These are phyloP conservation scores for Ivindomyrus marchei DNA, from an alignment of 2,113 vertebrate genomes.

Conservation along the genomic window DNA sequence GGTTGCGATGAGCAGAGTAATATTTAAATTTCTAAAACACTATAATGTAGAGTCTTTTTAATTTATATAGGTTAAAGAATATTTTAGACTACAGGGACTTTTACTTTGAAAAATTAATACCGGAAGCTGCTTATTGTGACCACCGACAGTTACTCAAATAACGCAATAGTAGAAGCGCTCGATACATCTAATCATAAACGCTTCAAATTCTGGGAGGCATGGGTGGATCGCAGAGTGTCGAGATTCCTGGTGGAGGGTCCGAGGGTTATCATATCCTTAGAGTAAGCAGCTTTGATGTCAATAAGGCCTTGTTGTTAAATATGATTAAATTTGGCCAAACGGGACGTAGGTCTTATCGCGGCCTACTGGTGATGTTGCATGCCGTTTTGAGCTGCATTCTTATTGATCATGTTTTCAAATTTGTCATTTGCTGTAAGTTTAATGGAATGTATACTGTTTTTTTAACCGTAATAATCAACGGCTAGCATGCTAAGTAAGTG, in stretches of 20 bases:
- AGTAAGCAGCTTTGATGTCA: conserved; percentile 51
- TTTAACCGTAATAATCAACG: neutral
- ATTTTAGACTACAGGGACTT: neutral
- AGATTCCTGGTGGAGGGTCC: conserved; percentile 88
- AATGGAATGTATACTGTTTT: neutral
- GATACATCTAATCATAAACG: neutral
- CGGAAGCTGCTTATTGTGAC: neutral
- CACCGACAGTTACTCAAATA: neutral
- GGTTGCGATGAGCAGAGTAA: neutral
- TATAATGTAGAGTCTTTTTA: neutral
- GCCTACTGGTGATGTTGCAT: conserved; percentile 25
- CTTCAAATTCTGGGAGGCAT: conserved; percentile 44
- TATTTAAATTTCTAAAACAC: neutral
- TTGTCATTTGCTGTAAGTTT: neutral
- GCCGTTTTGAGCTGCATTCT: neutral
- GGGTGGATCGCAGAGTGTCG: conserved; percentile 86
- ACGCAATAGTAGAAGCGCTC: neutral
- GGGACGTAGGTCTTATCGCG: conserved; percentile 34
- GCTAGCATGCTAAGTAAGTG: neutral
- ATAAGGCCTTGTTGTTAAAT: neutral
- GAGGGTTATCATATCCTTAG: conserved; percentile 90
- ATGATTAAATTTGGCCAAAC: neutral
- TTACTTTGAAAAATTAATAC: neutral
- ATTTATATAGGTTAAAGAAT: neutral
- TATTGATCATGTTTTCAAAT: neutral